Percentiles rank a stretch among this genome's conserved stretches.
Conservation (phyloP, 2,797 vertebrate species). For the Lithobates sylvaticus region DNA sequence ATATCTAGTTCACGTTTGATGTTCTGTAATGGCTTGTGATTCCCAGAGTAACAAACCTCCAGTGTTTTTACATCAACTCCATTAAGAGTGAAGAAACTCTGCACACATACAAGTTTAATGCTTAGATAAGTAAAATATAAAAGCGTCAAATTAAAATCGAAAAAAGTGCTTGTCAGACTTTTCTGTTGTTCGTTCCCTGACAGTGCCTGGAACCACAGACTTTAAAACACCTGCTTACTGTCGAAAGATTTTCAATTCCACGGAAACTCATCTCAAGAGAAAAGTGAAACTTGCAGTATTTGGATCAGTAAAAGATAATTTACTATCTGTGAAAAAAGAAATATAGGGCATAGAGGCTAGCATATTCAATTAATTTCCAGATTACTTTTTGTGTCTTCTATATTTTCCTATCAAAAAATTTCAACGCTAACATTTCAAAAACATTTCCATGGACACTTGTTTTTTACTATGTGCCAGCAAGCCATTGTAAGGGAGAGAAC, state of each 20-base stretch:
- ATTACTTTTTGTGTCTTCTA: not conserved
- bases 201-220: not conserved
- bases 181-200: constrained; percentile 1
- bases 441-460: too few relatives aligned
- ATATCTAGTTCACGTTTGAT: constrained; percentile 54
- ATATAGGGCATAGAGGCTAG: not conserved
- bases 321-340: not conserved
- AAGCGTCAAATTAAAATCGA: constrained; percentile 28
- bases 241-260: not conserved
- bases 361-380: not conserved
- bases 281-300: not conserved
- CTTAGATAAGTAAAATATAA: constrained; percentile 53
- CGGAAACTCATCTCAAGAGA: not conserved
- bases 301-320: not conserved
- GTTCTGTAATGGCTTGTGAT: constrained; percentile 57
- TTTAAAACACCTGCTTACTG: constrained; percentile 1
- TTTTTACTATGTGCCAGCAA: too few relatives aligned
- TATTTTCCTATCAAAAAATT: too few relatives aligned
- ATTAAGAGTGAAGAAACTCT: constrained; percentile 52
- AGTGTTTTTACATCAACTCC: constrained; percentile 48
- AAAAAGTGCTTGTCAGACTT: constrained; percentile 16
- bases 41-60: constrained; percentile 53
- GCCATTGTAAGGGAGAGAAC: too few relatives aligned
- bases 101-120: constrained; percentile 54
- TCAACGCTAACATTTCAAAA: too few relatives aligned